Percentiles rank a stretch among this genome's conserved stretches.
phyloP scores from a whole-genome alignment of 2,113 vertebrate genomes.

The Nyctereutes procyonoides region DNA sequence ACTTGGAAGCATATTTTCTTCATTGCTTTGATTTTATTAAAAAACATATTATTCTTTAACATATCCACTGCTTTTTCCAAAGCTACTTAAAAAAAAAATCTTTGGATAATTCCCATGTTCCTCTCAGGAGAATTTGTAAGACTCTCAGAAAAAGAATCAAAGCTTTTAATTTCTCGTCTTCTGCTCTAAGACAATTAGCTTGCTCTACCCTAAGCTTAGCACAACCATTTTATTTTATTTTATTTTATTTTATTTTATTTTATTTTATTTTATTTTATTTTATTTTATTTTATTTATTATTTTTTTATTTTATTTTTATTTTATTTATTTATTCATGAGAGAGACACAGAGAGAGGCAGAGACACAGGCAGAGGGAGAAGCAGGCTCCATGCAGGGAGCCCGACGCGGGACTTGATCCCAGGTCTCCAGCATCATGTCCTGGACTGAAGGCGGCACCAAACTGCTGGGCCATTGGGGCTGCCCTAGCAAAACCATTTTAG shows the following conservation, averaged over 20 bases:
- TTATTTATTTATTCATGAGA: too few relatives aligned
- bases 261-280: not conserved
- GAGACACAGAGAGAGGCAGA: too few relatives aligned
- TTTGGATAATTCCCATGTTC: constrained; percentile 32
- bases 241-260: too few relatives aligned
- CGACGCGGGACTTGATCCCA: too few relatives aligned
- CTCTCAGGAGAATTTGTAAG: constrained; percentile 57
- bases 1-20: constrained; percentile 44
- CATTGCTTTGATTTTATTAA: constrained; percentile 54
- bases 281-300: not conserved
- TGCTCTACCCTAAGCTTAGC: not conserved
- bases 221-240: constrained; percentile 6
- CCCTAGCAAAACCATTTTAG: constrained; percentile 33
- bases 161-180: constrained; percentile 56
- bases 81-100: not conserved
- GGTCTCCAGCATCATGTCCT: too few relatives aligned
- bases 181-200: constrained; percentile 39
- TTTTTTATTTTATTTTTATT: too few relatives aligned
- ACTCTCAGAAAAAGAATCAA: constrained; percentile 31
- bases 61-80: not conserved
- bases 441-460: too few relatives aligned
- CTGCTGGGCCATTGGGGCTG: too few relatives aligned
- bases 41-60: constrained; percentile 50
- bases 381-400: too few relatives aligned
- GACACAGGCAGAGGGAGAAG: too few relatives aligned